phyloP scores from a whole-genome alignment of 2,113 vertebrate genomes.

The Engraulis encrasicolus region DNA sequence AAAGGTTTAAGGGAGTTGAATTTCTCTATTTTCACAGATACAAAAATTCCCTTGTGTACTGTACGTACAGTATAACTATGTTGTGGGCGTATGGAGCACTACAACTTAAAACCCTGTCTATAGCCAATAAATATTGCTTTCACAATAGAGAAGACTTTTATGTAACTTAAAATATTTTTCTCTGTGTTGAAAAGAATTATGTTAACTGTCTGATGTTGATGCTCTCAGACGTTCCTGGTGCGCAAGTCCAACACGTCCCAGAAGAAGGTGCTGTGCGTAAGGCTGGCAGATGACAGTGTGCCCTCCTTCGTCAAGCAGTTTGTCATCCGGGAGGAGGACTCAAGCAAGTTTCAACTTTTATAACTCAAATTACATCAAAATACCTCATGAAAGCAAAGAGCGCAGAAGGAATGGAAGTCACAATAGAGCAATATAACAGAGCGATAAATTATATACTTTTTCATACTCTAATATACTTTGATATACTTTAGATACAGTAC shows the following conservation, averaged over 20 bases:
- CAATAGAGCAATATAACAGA: background rate
- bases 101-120: no score
- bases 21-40: no score
- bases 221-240: slow-evolving; percentile 83
- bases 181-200: background rate
- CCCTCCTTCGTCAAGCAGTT: slow-evolving; percentile 87
- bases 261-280: slow-evolving; percentile 83
- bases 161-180: background rate
- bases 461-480: no score
- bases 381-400: background rate
- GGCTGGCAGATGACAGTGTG: slow-evolving; percentile 80
- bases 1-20: no score
- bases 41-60: no score
- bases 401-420: background rate
- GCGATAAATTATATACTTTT: no score
- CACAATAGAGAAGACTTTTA: background rate
- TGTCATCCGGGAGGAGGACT: slow-evolving; percentile 76
- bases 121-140: no score
- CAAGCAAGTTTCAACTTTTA: slow-evolving; percentile 64
- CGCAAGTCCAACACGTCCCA: slow-evolving; percentile 83
- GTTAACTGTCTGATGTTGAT: background rate
- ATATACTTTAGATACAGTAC: no score
- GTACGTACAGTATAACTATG: no score
- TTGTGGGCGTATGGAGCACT: no score
- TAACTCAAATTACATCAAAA: background rate